A percentile compares a stretch with the other conserved stretches of the same genome.
Evolutionary conservation across 2,113 vertebrate species (phyloP).

Genomic region (Sula dactylatra): DNA sequence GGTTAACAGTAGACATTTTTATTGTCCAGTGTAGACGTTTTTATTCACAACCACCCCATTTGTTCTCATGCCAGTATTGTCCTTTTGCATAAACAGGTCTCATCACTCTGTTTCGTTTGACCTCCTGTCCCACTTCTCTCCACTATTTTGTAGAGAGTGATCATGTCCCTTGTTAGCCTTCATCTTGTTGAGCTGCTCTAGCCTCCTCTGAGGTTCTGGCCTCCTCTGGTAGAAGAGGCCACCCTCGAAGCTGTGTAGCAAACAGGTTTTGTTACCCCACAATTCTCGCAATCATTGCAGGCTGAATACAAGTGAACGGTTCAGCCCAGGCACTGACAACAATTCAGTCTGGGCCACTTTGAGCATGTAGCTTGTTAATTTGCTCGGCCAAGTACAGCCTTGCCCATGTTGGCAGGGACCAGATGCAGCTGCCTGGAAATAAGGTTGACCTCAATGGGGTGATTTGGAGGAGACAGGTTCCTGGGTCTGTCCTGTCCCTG

Average conservation of each 20-base stretch:
- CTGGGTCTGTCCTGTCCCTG: background rate
- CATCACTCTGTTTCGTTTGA: background rate
- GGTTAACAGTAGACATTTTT: background rate
- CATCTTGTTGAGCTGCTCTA: background rate
- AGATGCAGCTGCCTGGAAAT: background rate
- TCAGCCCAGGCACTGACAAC: background rate
- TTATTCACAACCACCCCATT: background rate
- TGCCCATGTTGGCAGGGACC: background rate
- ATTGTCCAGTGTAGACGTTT: background rate
- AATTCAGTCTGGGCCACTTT: background rate
- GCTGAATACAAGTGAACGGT: background rate
- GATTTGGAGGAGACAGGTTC: background rate
- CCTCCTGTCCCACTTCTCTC: background rate
- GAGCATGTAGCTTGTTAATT: too few species aligned
- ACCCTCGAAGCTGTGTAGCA: background rate
- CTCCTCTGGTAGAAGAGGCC: background rate
- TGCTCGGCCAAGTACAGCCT: background rate
- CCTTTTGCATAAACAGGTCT: background rate
- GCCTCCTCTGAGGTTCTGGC: background rate
- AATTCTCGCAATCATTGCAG: background rate
- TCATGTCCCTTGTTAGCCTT: background rate
- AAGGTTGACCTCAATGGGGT: background rate
- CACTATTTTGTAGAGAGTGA: background rate
- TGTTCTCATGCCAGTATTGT: background rate
- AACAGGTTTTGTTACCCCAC: background rate